phyloP scores from a whole-genome alignment of 2,888 invertebrate species.

The Lissonota sp. region DNA sequence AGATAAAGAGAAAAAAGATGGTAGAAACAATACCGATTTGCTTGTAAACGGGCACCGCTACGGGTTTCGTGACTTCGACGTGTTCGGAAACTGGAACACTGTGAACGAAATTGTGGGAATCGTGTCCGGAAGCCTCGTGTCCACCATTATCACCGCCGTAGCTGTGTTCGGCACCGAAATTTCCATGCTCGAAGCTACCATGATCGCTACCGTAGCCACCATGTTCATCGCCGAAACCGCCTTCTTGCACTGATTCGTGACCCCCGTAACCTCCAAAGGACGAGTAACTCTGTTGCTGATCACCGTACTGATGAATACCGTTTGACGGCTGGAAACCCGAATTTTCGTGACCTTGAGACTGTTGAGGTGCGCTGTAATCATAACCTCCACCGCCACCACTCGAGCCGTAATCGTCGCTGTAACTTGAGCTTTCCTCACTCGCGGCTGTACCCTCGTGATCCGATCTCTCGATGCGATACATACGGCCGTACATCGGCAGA shows the following conservation, averaged over 20 bases:
- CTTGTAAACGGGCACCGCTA: slow-evolving; percentile 88
- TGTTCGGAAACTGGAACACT: slow-evolving; percentile 87
- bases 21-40: slow-evolving; percentile 85
- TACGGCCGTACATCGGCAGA: slow-evolving; percentile 65
- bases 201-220: slow-evolving; percentile 74
- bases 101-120: slow-evolving; percentile 85
- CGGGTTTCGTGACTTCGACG: slow-evolving; percentile 88
- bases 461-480: slow-evolving; percentile 75
- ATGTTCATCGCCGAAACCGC: slow-evolving; percentile 75
- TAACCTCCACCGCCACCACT: slow-evolving; percentile 54
- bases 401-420: slow-evolving; percentile 62
- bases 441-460: slow-evolving; percentile 77
- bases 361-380: slow-evolving; percentile 3
- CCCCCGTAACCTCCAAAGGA: slow-evolving; percentile 65
- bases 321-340: slow-evolving; percentile 65
- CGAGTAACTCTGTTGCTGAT: slow-evolving; percentile 60
- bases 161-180: slow-evolving; percentile 74
- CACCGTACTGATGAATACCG: slow-evolving; percentile 30
- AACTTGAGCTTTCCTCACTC: slow-evolving; percentile 71
- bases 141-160: slow-evolving; percentile 79
- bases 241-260: slow-evolving; percentile 72
- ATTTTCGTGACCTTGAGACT: slow-evolving; percentile 31
- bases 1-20: not conserved
- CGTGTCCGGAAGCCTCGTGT: slow-evolving; percentile 73
- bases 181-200: slow-evolving; percentile 74